These are phyloP conservation scores for Brassicogethes aeneus DNA, from an alignment of 2,888 invertebrate species.

Conservation along the genomic window DNA sequence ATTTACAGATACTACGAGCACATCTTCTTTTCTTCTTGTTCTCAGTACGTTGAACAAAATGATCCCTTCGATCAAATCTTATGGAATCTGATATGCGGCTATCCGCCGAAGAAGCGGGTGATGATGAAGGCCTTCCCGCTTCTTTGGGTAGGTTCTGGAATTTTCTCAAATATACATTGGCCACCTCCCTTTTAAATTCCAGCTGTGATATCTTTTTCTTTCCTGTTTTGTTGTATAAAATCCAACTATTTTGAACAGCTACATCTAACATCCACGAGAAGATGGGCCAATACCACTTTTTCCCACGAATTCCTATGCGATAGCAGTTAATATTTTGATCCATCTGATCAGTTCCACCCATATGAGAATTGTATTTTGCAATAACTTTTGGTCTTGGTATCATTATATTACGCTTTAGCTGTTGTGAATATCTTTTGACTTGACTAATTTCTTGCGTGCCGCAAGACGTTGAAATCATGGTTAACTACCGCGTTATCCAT, in stretches of 20 bases:
- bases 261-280: conserved; percentile 17
- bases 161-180: conserved; percentile 10
- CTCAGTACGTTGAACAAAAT: conserved; percentile 5
- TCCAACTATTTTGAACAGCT: conserved; percentile 15
- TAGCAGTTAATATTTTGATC: conserved; percentile 19
- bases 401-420: conserved; percentile 14
- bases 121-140: not conserved
- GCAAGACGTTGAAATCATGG: conserved; percentile 10
- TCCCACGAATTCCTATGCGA: conserved; percentile 21
- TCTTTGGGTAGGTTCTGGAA: conserved; percentile 7
- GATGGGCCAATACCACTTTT: conserved; percentile 22
- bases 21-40: not conserved
- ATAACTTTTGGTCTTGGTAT: conserved; percentile 10
- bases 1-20: not conserved
- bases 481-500: conserved; percentile 15
- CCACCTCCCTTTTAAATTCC: conserved; percentile 15
- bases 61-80: conserved; percentile 8
- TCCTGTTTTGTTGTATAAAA: conserved; percentile 9
- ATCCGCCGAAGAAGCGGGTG: not conserved
- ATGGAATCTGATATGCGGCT: conserved; percentile 5
- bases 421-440: conserved; percentile 12
- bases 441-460: conserved; percentile 8
- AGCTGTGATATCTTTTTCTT: conserved; percentile 8
- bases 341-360: conserved; percentile 15
- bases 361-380: conserved; percentile 12